Evolutionary conservation across 2,888 invertebrate species (phyloP), one percentile per base, ranked within the genome.

Genomic region (Mythimna vitellina): DNA sequence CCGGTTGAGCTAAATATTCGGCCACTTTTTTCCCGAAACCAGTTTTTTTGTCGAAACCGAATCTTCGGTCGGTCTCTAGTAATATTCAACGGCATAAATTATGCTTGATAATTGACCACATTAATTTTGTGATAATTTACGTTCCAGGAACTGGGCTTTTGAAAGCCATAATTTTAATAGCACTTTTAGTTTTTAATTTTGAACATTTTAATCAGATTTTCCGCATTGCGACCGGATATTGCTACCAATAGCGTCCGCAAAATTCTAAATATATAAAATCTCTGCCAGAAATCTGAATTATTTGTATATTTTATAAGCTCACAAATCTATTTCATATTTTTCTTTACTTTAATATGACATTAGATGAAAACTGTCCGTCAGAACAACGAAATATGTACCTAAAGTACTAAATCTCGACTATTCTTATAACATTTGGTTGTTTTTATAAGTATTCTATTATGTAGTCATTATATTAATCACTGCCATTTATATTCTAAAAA

Each of bases 251-350:
- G 53, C 58, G 70, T 76, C 60, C 76, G 51, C 51, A 63, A 63
- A 42, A 76, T 63, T 58, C 29, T 35, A 54, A 54, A 63, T 14
- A 49, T 32, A 12, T 56, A 56, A 75, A 79, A 81, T 79, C 70
- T 70, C 81, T 65, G 65, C 46, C 62, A 76, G 56, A 76, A 54
- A 81, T 81, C 77, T 70, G 81, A 78, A 70, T 81, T 76, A 57
- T 67, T 70, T 64, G 7, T 51, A 58, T 60, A 61, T 60, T 56
- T 69, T 76, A 35, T 35, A 66, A 70, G 65, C 35, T 81, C 14
- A 53, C 46, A 70, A 46, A 76, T 60, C 22, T 54, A 42, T 81
- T 57, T 69, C 38, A 51, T 68, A 54, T 58, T 64, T 56, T 42
- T 35, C 0, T 51, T 79, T 32, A 42, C 42, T 67, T 54, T 57